Evolutionary conservation across 2,797 vertebrate genomes (phyloP).

Genomic region (Petrocephalus sullivani): DNA sequence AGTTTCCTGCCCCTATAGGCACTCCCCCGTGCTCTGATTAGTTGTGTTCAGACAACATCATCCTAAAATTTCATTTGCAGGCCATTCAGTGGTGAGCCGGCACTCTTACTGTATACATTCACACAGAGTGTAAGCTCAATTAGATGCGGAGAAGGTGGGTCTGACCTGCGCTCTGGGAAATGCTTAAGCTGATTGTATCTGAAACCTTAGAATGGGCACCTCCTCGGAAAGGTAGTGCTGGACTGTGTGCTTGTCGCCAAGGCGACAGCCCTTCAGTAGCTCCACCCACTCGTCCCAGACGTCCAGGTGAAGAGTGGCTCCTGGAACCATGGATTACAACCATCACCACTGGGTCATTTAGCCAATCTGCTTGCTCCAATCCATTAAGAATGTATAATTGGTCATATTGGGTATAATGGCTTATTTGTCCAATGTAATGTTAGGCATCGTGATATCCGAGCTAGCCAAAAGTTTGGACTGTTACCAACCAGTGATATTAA

Average conservation of each 20-base stretch:
- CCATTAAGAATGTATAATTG: not conserved
- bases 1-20: not conserved
- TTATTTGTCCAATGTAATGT: not conserved
- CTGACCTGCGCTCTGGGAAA: not conserved
- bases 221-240: conserved; percentile 54
- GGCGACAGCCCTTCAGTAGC: conserved; percentile 56
- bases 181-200: not conserved
- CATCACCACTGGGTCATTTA: not conserved
- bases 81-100: not conserved
- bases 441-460: not conserved
- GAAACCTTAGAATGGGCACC: conserved; percentile 50
- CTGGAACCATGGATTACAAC: conserved; percentile 29
- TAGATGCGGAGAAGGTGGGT: not conserved
- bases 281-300: conserved; percentile 64
- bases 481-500: not conserved
- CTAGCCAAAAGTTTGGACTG: not conserved
- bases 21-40: not conserved
- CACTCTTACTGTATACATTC: not conserved
- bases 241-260: conserved; percentile 51
- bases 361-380: not conserved
- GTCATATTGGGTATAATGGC: not conserved
- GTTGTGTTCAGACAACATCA: not conserved
- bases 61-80: not conserved
- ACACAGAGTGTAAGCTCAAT: not conserved
- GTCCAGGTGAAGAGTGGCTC: conserved; percentile 43